Evolutionary conservation across 2,888 invertebrate genomes (phyloP).

Genomic region (Plebejus argus): DNA sequence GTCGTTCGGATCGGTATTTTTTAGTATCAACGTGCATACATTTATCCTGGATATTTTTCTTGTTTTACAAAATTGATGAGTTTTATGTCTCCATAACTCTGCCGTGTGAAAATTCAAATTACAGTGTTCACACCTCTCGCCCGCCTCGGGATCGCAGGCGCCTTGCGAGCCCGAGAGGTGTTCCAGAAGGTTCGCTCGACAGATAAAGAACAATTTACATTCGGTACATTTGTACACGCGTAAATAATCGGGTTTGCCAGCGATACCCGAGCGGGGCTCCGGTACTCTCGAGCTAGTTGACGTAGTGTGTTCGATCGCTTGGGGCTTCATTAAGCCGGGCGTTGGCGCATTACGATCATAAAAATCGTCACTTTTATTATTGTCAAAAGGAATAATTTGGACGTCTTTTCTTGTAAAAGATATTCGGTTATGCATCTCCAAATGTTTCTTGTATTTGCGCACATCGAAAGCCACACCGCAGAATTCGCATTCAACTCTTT

Average conservation of each 20-base stretch:
- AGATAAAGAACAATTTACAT: not conserved
- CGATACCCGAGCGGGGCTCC: not conserved
- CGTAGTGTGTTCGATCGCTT: not conserved
- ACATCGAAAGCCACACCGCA: constrained; percentile 34
- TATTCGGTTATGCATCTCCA: constrained; percentile 30
- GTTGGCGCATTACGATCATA: not conserved
- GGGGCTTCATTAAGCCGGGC: not conserved
- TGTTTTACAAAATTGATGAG: constrained; percentile 2
- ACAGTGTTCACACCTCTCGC: constrained; percentile 5
- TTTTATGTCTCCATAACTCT: not conserved
- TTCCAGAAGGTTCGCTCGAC: not conserved
- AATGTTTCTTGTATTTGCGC: constrained; percentile 27
- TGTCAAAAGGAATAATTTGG: constrained; percentile 24
- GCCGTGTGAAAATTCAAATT: constrained; percentile 17
- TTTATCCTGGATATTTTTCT: constrained; percentile 11
- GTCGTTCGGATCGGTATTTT: constrained; percentile 13
- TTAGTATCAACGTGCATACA: constrained; percentile 31
- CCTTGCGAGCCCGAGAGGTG: not conserved
- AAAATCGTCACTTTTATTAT: not conserved
- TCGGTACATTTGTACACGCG: not conserved
- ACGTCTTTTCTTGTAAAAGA: constrained; percentile 33
- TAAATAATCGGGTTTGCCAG: not conserved
- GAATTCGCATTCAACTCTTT: constrained; percentile 25
- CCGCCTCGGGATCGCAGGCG: not conserved
- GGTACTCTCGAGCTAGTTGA: not conserved